Evolutionary conservation across 1,140 invertebrate species (phyloP), one percentile per base, ranked within the genome.

Genomic region (Eulimnadia texana): DNA sequence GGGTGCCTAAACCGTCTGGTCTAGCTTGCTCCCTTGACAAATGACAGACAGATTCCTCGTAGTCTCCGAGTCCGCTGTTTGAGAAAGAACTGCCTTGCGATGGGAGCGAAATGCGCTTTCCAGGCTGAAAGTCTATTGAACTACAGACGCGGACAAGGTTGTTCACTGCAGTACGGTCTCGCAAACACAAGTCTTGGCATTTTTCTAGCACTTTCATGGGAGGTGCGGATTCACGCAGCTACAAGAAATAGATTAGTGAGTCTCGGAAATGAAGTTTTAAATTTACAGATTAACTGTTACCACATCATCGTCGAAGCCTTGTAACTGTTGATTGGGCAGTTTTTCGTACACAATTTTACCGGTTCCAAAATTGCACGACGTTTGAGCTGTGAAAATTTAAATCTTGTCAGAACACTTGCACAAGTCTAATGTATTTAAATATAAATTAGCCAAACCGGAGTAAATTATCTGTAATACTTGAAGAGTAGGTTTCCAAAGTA

Each of bases 11-110:
- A 19, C 89, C 89, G 73, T 92, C 88, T 0, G 88, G 88, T 52
- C 82, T 81, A 67, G 85, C 78, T 69, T 88, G 86, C 71, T 92
- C 88, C 10, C 84, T 77, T 6, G 88, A 90, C 58, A 93, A 70
- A 70, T 88, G 89, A 70, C 90, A 93, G n/a, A 83, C 86, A 10
- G 88, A 91, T 69, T 92, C 88, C 70, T 92, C 89, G 68, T 91
- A 93, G 68, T 91, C 88, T 0, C 85, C 82, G 10, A 59, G 50
- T 55, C 82, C 83, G 58, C 84, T 64, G 20, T 86, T 68, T 84
- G 88, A 0, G 85, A 85, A 24, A 84, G 84, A 50, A 52, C 58
- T 62, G 13, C 63, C 13, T 28, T 11, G 47, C 22, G 3, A n/a
- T n/a, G 24, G 47, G 33, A 23, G 50, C 13, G 53, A 23, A 24